Evolutionary conservation across 1,140 invertebrate genomes (phyloP).

Genomic region (Drosophila nannoptera): DNA sequence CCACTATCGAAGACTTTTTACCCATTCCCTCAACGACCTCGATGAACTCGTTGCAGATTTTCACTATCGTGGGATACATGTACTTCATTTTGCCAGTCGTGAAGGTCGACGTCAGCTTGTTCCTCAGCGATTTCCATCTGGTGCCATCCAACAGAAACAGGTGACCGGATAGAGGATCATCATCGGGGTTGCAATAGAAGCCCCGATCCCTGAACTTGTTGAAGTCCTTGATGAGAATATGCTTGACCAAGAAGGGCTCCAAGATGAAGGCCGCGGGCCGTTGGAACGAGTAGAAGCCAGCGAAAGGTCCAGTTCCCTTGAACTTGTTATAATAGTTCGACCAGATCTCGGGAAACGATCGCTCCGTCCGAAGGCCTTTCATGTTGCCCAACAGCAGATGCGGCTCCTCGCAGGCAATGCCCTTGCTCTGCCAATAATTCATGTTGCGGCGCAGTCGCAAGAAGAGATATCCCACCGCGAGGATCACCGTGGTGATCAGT

Average conservation of each 20-base stretch:
- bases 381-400: slow-evolving; percentile 63
- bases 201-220: slow-evolving; percentile 80
- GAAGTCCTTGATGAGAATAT: slow-evolving; percentile 82
- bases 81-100: slow-evolving; percentile 81
- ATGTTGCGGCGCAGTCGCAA: slow-evolving; percentile 17
- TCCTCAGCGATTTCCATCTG: slow-evolving; percentile 81
- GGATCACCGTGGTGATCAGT: slow-evolving; percentile 11
- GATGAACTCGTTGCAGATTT: slow-evolving; percentile 42
- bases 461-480: slow-evolving; percentile 16
- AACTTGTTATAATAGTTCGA: slow-evolving; percentile 68
- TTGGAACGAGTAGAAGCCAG: slow-evolving; percentile 74
- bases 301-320: slow-evolving; percentile 57
- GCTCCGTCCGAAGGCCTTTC: slow-evolving; percentile 14
- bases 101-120: slow-evolving; percentile 81
- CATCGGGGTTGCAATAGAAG: slow-evolving; percentile 77
- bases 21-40: slow-evolving; percentile 17
- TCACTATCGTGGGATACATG: slow-evolving; percentile 79
- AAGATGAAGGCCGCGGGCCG: slow-evolving; percentile 79
- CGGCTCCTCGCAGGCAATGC: slow-evolving; percentile 74
- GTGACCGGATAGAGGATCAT: slow-evolving; percentile 79
- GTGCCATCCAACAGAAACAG: slow-evolving; percentile 79
- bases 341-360: slow-evolving; percentile 29
- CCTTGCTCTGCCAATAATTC: slow-evolving; percentile 71
- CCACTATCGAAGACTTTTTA: slow-evolving; percentile 18
- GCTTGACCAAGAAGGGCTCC: slow-evolving; percentile 82